These are phyloP conservation scores for Istiophorus platypterus DNA, from an alignment of 2,113 vertebrate genomes.

Conservation along the genomic window DNA sequence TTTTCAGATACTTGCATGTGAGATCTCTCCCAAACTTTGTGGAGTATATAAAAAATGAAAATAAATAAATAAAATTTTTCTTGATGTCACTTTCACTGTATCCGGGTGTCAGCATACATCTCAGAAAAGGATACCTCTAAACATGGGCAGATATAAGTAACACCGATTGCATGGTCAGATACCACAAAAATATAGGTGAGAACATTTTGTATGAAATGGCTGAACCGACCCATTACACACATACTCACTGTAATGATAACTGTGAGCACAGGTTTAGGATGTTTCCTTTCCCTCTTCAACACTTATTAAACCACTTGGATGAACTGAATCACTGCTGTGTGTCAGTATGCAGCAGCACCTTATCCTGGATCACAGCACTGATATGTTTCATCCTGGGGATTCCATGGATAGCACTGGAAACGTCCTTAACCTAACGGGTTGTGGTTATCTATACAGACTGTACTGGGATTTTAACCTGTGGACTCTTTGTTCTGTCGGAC, in stretches of 20 bases:
- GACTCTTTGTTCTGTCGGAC: constrained; percentile 32
- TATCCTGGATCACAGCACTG: constrained; percentile 51
- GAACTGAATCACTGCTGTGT: constrained; percentile 35
- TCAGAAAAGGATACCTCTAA: constrained; percentile 10
- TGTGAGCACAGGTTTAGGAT: constrained; percentile 20
- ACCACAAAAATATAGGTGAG: not conserved
- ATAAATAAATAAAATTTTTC: no score
- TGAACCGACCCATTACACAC: not conserved
- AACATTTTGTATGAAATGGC: not conserved
- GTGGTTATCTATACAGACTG: constrained; percentile 47
- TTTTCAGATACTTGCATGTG: not conserved
- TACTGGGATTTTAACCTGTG: constrained; percentile 37
- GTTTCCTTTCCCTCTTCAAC: constrained; percentile 2
- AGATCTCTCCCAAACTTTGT: not conserved
- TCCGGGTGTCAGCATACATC: not conserved
- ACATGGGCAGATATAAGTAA: not conserved
- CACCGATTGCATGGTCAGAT: not conserved
- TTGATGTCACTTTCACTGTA: not conserved
- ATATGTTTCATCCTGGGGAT: constrained; percentile 55
- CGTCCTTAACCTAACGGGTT: constrained; percentile 28
- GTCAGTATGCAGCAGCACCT: constrained; percentile 43
- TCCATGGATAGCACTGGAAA: constrained; percentile 21
- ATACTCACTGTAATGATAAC: not conserved
- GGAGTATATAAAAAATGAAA: no score
- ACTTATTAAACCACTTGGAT: constrained; percentile 34